These are phyloP conservation scores for Chironomus tentans DNA, from an alignment of 2,888 invertebrate species.

Conservation along the genomic window DNA sequence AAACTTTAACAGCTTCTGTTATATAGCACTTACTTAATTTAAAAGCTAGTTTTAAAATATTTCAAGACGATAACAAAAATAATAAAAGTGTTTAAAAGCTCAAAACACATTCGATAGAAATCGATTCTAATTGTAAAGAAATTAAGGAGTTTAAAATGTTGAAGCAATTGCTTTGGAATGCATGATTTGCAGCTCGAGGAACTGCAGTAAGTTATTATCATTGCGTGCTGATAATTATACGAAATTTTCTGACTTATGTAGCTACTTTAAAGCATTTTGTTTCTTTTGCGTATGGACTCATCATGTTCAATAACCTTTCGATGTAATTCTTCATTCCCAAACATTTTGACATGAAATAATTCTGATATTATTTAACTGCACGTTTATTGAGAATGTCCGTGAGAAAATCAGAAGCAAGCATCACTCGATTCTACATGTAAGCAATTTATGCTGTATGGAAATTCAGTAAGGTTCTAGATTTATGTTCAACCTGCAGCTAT, in stretches of 20 bases:
- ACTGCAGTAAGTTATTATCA: constrained; percentile 21
- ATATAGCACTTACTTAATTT: no score
- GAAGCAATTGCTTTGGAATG: neutral
- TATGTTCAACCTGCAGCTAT: neutral
- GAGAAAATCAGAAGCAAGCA: neutral
- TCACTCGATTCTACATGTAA: neutral
- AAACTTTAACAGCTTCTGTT: no score
- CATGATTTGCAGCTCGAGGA: neutral
- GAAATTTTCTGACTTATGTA: neutral
- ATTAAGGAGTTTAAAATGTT: no score
- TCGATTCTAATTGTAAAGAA: no score
- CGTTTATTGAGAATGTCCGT: neutral
- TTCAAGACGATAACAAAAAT: no score
- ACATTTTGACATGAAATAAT: neutral
- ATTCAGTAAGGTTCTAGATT: neutral
- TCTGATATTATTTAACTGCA: neutral
- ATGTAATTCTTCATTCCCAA: neutral
- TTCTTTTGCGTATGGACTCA: neutral
- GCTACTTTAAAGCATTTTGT: neutral
- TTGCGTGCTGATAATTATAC: constrained; percentile 11
- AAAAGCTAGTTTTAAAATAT: no score
- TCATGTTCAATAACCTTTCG: constrained; percentile 22
- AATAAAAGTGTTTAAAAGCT: no score
- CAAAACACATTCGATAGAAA: no score
- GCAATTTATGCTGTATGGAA: neutral